Conservation (phyloP, 1,140 invertebrate genomes). For the Delia radicum region DNA sequence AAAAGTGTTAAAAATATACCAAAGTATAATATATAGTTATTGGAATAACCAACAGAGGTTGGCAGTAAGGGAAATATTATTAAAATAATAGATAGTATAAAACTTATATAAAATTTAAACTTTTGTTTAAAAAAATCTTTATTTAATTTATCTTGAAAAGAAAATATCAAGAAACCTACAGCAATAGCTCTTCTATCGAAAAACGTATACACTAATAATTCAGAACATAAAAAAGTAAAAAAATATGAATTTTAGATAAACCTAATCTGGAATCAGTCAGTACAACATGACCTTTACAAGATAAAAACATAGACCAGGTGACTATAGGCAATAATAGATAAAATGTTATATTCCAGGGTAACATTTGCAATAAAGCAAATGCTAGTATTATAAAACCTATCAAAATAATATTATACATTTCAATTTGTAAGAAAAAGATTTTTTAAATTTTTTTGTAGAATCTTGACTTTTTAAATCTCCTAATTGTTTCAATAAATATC, state of each 20-base stretch:
- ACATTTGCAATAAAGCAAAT: conserved; percentile 36
- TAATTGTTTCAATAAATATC: conserved; percentile 38
- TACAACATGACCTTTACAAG: conserved; percentile 18
- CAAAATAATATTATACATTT: not conserved
- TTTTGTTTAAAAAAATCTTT: conserved; percentile 22
- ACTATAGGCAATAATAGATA: conserved; percentile 44
- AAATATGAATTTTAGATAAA: conserved; percentile 27
- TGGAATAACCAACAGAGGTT: conserved; percentile 61
- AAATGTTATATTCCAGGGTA: conserved; percentile 36
- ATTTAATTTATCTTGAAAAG: conserved; percentile 34
- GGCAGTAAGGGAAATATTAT: conserved; percentile 73
- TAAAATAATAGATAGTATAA: conserved; percentile 43
- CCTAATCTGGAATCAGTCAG: not conserved
- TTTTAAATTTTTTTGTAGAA: no score
- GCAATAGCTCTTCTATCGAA: conserved; percentile 46
- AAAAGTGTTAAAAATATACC: conserved; percentile 37
- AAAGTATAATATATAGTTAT: conserved; percentile 59
- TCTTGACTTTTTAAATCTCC: not conserved
- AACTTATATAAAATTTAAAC: conserved; percentile 31
- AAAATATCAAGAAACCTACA: conserved; percentile 39
- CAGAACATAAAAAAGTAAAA: conserved; percentile 38
- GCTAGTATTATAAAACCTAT: conserved; percentile 27
- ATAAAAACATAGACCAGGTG: conserved; percentile 36
- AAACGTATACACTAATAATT: conserved; percentile 54
- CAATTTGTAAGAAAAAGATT: not conserved